These are phyloP conservation scores for Gisinianus flammeolus DNA, from an alignment of 2,888 invertebrate genomes.

Conservation along the genomic window DNA sequence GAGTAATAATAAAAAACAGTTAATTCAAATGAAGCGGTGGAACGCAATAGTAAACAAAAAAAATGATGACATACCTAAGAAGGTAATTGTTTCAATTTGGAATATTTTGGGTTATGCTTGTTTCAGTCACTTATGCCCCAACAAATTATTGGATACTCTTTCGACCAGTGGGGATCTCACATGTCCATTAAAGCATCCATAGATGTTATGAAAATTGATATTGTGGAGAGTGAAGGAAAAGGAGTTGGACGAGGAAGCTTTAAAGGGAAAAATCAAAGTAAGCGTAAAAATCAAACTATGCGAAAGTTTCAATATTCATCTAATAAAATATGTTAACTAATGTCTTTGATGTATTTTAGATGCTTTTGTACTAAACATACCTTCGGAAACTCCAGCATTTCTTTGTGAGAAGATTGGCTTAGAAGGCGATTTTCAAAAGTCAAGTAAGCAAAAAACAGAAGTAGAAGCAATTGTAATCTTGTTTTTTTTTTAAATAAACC, in stretches of 20 bases:
- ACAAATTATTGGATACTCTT: slow-evolving; percentile 71
- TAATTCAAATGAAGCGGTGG: too few relatives aligned
- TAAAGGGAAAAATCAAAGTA: slow-evolving; percentile 40
- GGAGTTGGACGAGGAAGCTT: slow-evolving; percentile 51
- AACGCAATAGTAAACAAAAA: too few relatives aligned
- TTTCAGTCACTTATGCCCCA: slow-evolving; percentile 75
- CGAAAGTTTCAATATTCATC: too few relatives aligned
- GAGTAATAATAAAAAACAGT: too few relatives aligned
- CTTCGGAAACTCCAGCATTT: slow-evolving; percentile 84
- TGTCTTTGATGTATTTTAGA: too few relatives aligned
- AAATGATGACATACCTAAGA: too few relatives aligned
- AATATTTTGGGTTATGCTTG: too few relatives aligned
- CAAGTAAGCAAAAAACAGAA: too few relatives aligned
- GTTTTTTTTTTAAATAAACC: too few relatives aligned
- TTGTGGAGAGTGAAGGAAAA: slow-evolving; percentile 82
- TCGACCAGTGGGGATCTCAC: slow-evolving; percentile 89
- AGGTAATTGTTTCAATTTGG: too few relatives aligned
- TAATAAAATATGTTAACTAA: background rate
- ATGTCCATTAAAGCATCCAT: slow-evolving; percentile 82
- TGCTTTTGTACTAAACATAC: slow-evolving; percentile 67
- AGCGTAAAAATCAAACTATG: background rate
- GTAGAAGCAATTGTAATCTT: too few relatives aligned
- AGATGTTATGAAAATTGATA: slow-evolving; percentile 88
- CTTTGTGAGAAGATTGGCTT: slow-evolving; percentile 89
- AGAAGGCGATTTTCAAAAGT: slow-evolving; percentile 79